Conservation (phyloP, 2,888 invertebrate species). For the Leptinotarsa tumamoca region DNA sequence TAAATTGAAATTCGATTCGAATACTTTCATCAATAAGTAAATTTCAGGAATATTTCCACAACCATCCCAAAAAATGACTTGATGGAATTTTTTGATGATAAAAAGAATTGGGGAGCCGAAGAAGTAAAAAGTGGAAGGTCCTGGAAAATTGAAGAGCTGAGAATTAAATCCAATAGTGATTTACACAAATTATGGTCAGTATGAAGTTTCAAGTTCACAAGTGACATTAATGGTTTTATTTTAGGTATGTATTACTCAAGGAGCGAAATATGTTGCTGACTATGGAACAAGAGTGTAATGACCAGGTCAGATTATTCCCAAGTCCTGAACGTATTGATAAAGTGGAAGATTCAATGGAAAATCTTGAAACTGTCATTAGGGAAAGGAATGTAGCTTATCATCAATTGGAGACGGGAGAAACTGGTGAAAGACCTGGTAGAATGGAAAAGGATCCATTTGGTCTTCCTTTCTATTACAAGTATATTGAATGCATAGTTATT, state of each 20-base stretch:
- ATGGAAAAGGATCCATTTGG: conserved; percentile 74
- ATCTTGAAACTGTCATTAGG: conserved; percentile 88
- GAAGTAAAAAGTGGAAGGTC: conserved; percentile 85
- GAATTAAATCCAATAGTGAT: conserved; percentile 95
- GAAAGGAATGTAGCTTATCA: conserved; percentile 94
- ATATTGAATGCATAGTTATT: conserved; percentile 35
- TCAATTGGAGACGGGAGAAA: conserved; percentile 88
- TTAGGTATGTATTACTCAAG: conserved; percentile 86
- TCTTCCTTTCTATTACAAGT: conserved; percentile 70
- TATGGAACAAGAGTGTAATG: conserved; percentile 88
- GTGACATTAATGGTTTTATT: conserved; percentile 28
- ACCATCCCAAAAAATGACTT: conserved; percentile 69
- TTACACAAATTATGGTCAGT: conserved; percentile 95
- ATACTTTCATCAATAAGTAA: background rate
- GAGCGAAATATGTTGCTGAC: conserved; percentile 97
- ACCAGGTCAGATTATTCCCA: conserved; percentile 79
- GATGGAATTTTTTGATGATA: conserved; percentile 91
- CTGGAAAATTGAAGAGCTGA: conserved; percentile 90
- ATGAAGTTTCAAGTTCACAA: conserved; percentile 14
- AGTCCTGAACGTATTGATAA: conserved; percentile 95
- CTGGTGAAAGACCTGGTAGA: conserved; percentile 80
- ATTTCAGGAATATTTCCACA: conserved; percentile 51
- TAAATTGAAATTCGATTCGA: background rate
- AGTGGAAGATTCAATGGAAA: conserved; percentile 94
- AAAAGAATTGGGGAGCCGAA: conserved; percentile 84